Base-by-base conservation (phyloP, 2,888 invertebrate genomes). In the Troilus luridus region DNA sequence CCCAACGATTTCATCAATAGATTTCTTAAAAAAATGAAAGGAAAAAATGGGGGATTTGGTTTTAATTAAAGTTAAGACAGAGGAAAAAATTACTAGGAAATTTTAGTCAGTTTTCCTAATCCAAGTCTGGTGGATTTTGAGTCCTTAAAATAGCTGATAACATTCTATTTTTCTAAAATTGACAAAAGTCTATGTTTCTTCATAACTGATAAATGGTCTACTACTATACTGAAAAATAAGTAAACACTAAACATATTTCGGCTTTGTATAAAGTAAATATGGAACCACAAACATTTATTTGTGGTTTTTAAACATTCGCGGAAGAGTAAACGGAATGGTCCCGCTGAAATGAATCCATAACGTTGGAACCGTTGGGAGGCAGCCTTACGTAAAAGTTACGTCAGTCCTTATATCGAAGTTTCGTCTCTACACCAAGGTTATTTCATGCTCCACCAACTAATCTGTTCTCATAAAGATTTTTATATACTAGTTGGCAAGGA, bases 341-440 rank as follows among this genome's bases (percentile, higher is more conserved):
- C 24, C 14, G 12, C 41, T 12, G 41, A 41, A 41, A 77, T 77
- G 72, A 77, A 77, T 77, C 7, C 41, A 77, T 77, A 77, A 77
- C 72, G 72, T 77, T 41, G 17, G 72, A 27, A 85, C 85, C 54
- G 85, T 85, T 85, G 10, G 54, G n/a, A n/a, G 54, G 85, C 56
- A 85, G 56, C 56, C 85, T 85, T 85, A 85, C 85, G 56, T 85
- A 85, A 85, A 85, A n/a, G 56, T 85, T 85, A 85, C 58, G 85
- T 85, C 54, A 85, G 85, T 56, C 56, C 21, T 85, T 85, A 85
- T n/a, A 56, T 85, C 56, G 85, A 12, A 85, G 54, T 21, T 56
- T 85, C 85, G 85, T 85, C 85, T n/a, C 56, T 85, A 85, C 56
- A 85, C 85, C 85, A 85, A 85, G 85, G 85, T 85, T 85, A 56